Evolutionary conservation across 2,888 invertebrate genomes (phyloP).

Genomic region (Dicyrtomina minuta): DNA sequence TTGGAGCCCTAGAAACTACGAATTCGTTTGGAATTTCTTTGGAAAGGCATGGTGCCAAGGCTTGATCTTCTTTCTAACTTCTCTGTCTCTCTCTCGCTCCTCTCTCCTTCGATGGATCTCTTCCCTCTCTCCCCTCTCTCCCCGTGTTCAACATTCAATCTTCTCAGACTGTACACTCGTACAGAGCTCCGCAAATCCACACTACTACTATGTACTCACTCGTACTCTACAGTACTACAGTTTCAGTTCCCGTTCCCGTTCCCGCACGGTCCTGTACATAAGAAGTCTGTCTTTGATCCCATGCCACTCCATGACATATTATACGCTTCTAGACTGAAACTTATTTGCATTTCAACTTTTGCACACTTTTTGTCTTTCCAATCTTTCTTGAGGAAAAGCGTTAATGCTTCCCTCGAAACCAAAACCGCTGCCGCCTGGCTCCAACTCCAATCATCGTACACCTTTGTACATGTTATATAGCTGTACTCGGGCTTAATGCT

Average conservation of each 20-base stretch:
- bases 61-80: slow-evolving; percentile 28
- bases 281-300: slow-evolving; percentile 2
- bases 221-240: too few relatives aligned
- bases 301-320: slow-evolving; percentile 10
- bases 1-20: slow-evolving; percentile 43
- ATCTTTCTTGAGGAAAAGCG: not conserved
- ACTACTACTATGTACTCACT: too few relatives aligned
- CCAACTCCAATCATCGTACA: too few relatives aligned
- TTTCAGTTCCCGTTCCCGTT: not conserved
- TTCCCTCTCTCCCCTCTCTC: not conserved
- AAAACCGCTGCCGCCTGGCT: slow-evolving; percentile 13
- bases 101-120: slow-evolving; percentile 7
- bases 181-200: too few relatives aligned
- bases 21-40: slow-evolving; percentile 50
- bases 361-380: slow-evolving; percentile 25
- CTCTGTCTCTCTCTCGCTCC: slow-evolving; percentile 15
- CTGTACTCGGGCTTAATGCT: not conserved
- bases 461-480: not conserved
- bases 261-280: not conserved
- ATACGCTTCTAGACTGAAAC: slow-evolving; percentile 17
- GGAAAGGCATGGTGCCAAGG: slow-evolving; percentile 50
- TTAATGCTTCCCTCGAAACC: slow-evolving; percentile 14
- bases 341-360: slow-evolving; percentile 34
- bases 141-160: too few relatives aligned
- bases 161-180: too few relatives aligned